Base-by-base conservation (phyloP, 2,888 invertebrate genomes). In the Lasioglossum leucozonium region DNA sequence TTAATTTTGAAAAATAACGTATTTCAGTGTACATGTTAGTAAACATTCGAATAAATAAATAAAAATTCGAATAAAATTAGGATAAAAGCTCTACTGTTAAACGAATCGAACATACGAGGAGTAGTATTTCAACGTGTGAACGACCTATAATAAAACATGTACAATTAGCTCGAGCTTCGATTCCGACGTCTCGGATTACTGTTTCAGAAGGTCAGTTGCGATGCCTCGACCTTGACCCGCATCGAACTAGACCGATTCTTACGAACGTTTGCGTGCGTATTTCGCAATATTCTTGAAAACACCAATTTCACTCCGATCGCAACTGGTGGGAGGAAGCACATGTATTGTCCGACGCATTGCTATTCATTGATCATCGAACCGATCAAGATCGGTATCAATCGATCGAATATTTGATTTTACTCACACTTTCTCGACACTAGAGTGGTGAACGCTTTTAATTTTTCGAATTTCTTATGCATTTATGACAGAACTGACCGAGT, bases 301-400 rank as follows among this genome's bases (percentile, higher is more conserved):
- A 92, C 90, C 91, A 94, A 94, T 94, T 94, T 94, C 93, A 93
- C 94, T 93, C 92, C 91, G 92, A 92, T 93, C 94, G 93, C 93
- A 93, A 93, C 94, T 93, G 91, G 91, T 88, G 92, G 92, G 89
- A 85, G 89, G 92, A 93, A 91, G 83, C 76, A 84, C 22, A 51
- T 22, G 82, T 58, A 47, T 74, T 73, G 65, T 67, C 65, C 67
- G 34, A 65, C 75, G 51, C 26, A 73, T 67, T 34, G n/a, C 30
- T 44, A 77, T 44, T 73, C 71, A 65, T 84, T 44, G 84, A 62
- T 65, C 40, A 65, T 75, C 62, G 51, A 34, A 47, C 4, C 26
- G 30, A 44, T 34, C 55, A n/a, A 40, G 18, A 40, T 16, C n/a
- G 37, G 10, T 34, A 42, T 55, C 58, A 30, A 10, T 34, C 26